These are phyloP conservation scores for Volucella inflata DNA, from an alignment of 2,888 invertebrate species.

Conservation along the genomic window DNA sequence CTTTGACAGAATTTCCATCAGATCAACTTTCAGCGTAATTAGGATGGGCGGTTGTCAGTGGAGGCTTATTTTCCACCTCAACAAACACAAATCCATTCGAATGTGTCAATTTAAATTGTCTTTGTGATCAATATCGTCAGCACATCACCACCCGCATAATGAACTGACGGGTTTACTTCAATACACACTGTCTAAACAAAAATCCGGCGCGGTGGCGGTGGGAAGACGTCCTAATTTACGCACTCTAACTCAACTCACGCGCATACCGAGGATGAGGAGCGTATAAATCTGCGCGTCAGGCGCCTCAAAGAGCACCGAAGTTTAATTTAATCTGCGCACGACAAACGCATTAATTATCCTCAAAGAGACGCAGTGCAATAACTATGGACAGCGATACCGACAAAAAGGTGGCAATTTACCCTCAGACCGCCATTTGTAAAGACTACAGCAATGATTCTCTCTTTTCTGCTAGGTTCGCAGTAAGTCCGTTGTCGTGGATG, in stretches of 20 bases:
- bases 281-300: constrained; percentile 62
- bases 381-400: constrained; percentile 61
- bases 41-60: constrained; percentile 57
- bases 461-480: constrained; percentile 17
- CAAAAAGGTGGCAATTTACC: constrained; percentile 73
- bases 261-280: constrained; percentile 58
- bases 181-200: constrained; percentile 50
- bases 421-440: constrained; percentile 10
- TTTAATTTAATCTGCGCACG: constrained; percentile 74
- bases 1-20: constrained; percentile 56
- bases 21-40: constrained; percentile 38
- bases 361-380: constrained; percentile 56
- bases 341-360: constrained; percentile 75
- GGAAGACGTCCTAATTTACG: constrained; percentile 64
- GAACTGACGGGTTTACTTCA: constrained; percentile 31
- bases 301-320: constrained; percentile 65
- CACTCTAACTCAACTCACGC: constrained; percentile 64
- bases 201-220: constrained; percentile 28
- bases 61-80: constrained; percentile 40
- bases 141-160: constrained; percentile 25
- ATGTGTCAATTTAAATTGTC: constrained; percentile 60
- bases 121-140: constrained; percentile 36
- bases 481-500: constrained; percentile 57
- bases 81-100: constrained; percentile 16
- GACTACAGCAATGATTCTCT: constrained; percentile 49